Percentiles rank a stretch among this genome's conserved stretches.
Evolutionary conservation across 2,113 vertebrate genomes (phyloP).

Genomic region (Phylloscopus trochilus): DNA sequence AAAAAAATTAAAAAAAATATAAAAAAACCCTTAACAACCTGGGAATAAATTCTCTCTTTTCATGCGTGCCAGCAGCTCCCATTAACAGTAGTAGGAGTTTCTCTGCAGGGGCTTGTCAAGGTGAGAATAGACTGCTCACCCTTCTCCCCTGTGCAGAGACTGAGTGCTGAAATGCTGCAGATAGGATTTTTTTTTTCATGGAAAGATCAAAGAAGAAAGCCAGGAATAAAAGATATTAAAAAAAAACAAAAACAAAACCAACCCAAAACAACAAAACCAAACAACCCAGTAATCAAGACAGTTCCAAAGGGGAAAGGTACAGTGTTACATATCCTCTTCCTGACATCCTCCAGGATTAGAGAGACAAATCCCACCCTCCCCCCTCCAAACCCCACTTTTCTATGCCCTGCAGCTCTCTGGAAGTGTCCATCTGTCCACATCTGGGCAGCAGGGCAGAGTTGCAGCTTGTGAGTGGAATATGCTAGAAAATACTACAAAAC

Average conservation of each 20-base stretch:
- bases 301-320: neutral
- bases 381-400: neutral
- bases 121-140: neutral
- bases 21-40: neutral
- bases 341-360: neutral
- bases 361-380: neutral
- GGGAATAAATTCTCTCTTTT: conserved; percentile 3
- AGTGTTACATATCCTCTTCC: neutral
- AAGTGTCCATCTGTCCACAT: neutral
- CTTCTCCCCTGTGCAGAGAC: neutral
- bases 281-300: neutral
- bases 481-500: neutral
- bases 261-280: neutral
- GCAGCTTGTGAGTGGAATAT: neutral
- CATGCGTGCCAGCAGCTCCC: neutral
- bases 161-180: neutral
- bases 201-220: neutral
- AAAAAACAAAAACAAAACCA: neutral
- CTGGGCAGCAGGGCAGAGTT: neutral
- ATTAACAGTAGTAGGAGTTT: neutral
- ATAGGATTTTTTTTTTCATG: neutral
- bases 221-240: neutral
- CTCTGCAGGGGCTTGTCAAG: neutral
- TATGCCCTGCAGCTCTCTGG: neutral
- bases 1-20: neutral